Evolutionary conservation across 2,113 vertebrate species (phyloP).

Genomic region (Notothenia coriiceps): DNA sequence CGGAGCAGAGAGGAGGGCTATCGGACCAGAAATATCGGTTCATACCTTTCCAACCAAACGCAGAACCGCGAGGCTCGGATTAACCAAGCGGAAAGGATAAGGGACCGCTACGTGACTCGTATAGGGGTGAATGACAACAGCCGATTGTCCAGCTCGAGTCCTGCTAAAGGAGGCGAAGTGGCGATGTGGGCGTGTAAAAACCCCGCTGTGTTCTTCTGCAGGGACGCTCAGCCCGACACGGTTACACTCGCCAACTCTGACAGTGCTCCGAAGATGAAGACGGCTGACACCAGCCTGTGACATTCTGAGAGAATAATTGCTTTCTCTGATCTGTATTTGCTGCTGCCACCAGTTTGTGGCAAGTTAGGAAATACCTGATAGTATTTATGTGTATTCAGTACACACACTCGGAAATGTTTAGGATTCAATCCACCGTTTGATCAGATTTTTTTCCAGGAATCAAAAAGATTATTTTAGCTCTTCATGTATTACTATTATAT

Average conservation of each 20-base stretch:
- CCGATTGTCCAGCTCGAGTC: constrained; percentile 83
- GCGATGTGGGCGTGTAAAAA: constrained; percentile 96
- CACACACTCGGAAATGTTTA: not conserved
- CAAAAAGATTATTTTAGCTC: not conserved
- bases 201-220: constrained; percentile 92
- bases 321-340: not conserved
- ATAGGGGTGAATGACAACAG: constrained; percentile 79
- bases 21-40: constrained; percentile 89
- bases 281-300: constrained; percentile 90
- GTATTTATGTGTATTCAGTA: not conserved
- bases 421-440: not conserved
- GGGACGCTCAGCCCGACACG: constrained; percentile 85
- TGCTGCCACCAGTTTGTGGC: not conserved
- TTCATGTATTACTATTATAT: not conserved
- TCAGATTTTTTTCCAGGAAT: not conserved
- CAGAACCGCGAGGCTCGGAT: constrained; percentile 66
- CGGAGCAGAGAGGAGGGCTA: constrained; percentile 92
- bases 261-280: constrained; percentile 73
- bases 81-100: constrained; percentile 77
- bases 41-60: constrained; percentile 84
- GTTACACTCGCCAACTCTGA: constrained; percentile 64
- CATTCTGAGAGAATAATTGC: not conserved
- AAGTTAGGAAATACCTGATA: not conserved
- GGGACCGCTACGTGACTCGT: constrained; percentile 82
- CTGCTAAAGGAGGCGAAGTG: constrained; percentile 82